phyloP scores from a whole-genome alignment of 2,888 invertebrate genomes.

The Portevinia maculata region DNA sequence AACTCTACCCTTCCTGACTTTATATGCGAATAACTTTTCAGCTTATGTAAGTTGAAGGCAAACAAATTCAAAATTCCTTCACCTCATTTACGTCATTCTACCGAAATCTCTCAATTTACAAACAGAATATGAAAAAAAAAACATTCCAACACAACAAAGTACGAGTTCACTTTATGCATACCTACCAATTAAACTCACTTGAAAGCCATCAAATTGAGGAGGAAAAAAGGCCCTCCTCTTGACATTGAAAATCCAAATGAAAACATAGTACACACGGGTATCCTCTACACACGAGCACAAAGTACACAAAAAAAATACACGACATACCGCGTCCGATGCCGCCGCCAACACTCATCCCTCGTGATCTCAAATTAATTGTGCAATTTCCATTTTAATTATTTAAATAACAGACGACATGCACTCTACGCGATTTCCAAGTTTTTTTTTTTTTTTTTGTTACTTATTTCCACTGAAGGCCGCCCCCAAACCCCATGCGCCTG shows the following conservation, averaged over 20 bases:
- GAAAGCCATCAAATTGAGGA: conserved; percentile 25
- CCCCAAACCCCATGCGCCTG: conserved; percentile 22
- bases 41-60: background rate
- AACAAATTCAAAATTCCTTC: conserved; percentile 7
- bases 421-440: conserved; percentile 54
- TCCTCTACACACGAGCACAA: conserved; percentile 21
- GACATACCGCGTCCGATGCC: conserved; percentile 14
- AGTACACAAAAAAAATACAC: conserved; percentile 17
- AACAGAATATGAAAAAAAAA: background rate
- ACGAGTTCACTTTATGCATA: conserved; percentile 12
- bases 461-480: conserved; percentile 22
- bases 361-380: conserved; percentile 71
- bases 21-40: no score
- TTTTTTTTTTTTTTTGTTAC: conserved; percentile 9
- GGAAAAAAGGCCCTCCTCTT: conserved; percentile 50
- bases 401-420: conserved; percentile 71
- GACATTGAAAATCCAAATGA: conserved; percentile 68
- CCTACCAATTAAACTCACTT: conserved; percentile 46
- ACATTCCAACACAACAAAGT: conserved; percentile 28
- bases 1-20: no score
- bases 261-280: conserved; percentile 38
- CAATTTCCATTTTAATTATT: conserved; percentile 70
- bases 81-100: background rate
- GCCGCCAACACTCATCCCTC: conserved; percentile 44
- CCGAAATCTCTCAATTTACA: conserved; percentile 5